Percentiles rank a stretch among this genome's conserved stretches.
phyloP scores from a whole-genome alignment of 2,888 invertebrate species.

The Troides helena region DNA sequence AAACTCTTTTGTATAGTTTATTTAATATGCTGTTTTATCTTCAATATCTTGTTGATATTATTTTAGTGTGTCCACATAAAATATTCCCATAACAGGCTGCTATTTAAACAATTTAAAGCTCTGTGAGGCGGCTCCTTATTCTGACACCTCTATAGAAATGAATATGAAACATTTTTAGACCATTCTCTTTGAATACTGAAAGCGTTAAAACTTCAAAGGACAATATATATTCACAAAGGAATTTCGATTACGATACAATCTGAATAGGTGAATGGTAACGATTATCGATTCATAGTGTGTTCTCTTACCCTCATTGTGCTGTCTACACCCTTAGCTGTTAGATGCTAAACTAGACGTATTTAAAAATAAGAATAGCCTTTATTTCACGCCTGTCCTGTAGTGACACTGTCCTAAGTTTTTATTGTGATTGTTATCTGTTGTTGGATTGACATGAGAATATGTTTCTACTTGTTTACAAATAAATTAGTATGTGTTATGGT shows the following conservation, averaged over 20 bases:
- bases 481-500: not conserved
- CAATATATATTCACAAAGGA: conserved; percentile 56
- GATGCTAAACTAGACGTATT: conserved; percentile 56
- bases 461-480: not conserved
- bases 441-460: conserved; percentile 22
- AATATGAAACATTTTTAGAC: conserved; percentile 31
- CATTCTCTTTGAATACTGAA: conserved; percentile 41
- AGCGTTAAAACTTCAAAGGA: conserved; percentile 44
- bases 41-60: conserved; percentile 1
- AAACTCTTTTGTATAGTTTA: not conserved
- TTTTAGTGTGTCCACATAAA: conserved; percentile 8
- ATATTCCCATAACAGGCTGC: conserved; percentile 15
- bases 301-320: conserved; percentile 73
- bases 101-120: conserved; percentile 27
- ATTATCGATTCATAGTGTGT: conserved; percentile 53
- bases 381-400: conserved; percentile 51
- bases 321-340: conserved; percentile 62
- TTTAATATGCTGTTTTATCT: no score
- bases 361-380: conserved; percentile 61
- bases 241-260: conserved; percentile 65
- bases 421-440: conserved; percentile 36
- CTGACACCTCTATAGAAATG: conserved; percentile 31
- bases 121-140: conserved; percentile 6
- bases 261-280: conserved; percentile 64
- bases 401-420: conserved; percentile 47